Percentiles rank a stretch among this genome's conserved stretches.
Evolutionary conservation across 2,797 vertebrate genomes (phyloP).

Genomic region (Varecia variegata): DNA sequence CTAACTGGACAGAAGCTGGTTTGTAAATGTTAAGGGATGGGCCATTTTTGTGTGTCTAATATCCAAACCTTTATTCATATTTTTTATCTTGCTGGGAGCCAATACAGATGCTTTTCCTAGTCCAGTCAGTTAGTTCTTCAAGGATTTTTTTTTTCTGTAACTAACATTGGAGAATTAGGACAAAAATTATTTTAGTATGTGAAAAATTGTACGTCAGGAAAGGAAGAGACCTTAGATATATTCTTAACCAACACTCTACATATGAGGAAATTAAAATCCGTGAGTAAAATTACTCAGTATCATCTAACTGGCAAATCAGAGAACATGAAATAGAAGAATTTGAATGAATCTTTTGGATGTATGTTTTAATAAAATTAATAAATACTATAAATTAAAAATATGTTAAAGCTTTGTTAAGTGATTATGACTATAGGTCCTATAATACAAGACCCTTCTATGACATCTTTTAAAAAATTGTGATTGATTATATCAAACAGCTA

Average conservation of each 20-base stretch:
- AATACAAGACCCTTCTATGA: background rate
- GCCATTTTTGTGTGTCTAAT: background rate
- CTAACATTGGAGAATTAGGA: background rate
- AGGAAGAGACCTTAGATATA: background rate
- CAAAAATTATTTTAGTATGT: background rate
- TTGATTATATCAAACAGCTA: background rate
- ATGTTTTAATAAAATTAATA: constrained; percentile 16
- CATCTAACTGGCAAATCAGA: background rate
- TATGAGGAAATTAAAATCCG: background rate
- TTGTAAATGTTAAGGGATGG: background rate
- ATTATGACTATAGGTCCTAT: background rate
- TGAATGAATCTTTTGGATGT: background rate
- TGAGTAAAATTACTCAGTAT: background rate
- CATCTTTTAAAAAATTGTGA: background rate
- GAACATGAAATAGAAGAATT: background rate
- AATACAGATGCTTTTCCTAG: background rate
- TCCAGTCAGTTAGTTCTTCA: background rate
- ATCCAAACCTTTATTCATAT: background rate
- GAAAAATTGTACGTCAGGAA: background rate
- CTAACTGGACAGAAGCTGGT: background rate
- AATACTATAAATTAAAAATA: background rate
- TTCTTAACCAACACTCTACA: background rate
- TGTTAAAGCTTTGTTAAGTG: background rate
- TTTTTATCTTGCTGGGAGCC: background rate
- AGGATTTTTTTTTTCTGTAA: background rate